Conservation (phyloP, 2,797 vertebrate genomes). For the Lepidocolaptes lacrymiger region DNA sequence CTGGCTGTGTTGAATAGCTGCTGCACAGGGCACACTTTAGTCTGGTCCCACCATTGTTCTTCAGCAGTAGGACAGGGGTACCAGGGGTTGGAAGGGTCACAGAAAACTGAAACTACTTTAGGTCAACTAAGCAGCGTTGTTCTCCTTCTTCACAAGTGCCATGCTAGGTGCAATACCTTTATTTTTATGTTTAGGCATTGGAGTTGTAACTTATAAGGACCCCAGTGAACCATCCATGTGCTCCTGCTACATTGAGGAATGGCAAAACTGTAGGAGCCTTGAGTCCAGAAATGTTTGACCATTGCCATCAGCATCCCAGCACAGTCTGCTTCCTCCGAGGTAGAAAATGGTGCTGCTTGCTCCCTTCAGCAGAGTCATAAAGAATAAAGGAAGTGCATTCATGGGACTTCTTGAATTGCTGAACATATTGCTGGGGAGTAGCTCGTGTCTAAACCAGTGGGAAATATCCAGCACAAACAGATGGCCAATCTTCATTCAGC, state of each 20-base stretch:
- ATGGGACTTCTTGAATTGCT: background rate
- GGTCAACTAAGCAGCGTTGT: background rate
- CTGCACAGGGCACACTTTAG: background rate
- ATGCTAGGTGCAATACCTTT: background rate
- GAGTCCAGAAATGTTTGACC: background rate
- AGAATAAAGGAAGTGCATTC: background rate
- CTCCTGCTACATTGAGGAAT: background rate
- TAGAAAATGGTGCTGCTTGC: background rate
- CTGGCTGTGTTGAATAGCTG: background rate
- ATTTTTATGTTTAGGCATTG: background rate
- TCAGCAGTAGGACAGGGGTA: background rate
- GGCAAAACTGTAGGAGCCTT: background rate
- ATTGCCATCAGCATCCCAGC: background rate
- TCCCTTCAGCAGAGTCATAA: background rate
- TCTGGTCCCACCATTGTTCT: background rate
- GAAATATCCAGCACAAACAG: conserved; percentile 13
- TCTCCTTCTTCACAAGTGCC: background rate
- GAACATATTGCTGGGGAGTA: background rate
- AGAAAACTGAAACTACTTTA: background rate
- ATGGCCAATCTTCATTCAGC: conserved; percentile 6
- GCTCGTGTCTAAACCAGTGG: background rate
- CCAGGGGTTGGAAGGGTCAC: background rate
- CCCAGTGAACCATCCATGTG: background rate
- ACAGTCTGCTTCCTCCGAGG: background rate
- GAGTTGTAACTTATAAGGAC: background rate